Conservation (phyloP, 2,113 vertebrate species). For the Clinocottus analis region DNA sequence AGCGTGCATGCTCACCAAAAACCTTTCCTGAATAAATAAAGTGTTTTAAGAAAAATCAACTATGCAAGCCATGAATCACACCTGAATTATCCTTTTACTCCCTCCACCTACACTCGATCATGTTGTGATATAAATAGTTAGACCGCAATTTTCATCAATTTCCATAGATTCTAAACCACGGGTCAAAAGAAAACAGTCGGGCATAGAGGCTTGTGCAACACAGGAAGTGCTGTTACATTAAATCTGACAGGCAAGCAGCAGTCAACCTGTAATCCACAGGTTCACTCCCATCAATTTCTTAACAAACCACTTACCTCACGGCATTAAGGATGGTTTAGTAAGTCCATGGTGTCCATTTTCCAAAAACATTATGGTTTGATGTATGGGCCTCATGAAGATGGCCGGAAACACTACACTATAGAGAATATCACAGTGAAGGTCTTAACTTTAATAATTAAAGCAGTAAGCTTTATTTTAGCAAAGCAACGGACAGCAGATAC, state of each 20-base stretch:
- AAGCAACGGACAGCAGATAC: background rate
- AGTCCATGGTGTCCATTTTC: constrained; percentile 6
- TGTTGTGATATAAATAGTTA: constrained; percentile 53
- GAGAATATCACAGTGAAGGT: background rate
- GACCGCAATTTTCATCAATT: constrained; percentile 54
- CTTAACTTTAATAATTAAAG: background rate
- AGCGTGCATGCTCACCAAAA: constrained; percentile 27
- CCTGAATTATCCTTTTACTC: constrained; percentile 18
- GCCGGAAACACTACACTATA: constrained; percentile 25
- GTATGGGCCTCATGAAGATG: constrained; percentile 48
- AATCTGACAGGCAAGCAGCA: constrained; percentile 36
- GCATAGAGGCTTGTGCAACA: constrained; percentile 16
- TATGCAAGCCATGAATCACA: constrained; percentile 52
- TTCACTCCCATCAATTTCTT: constrained; percentile 32
- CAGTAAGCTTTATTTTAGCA: background rate
- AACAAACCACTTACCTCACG: background rate
- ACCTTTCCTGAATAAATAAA: constrained; percentile 43
- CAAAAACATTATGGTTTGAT: constrained; percentile 27
- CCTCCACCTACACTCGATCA: constrained; percentile 34
- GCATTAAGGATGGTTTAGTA: constrained; percentile 13
- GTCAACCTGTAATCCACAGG: constrained; percentile 26
- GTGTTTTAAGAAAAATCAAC: constrained; percentile 51
- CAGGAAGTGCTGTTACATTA: constrained; percentile 48
- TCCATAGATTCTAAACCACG: constrained; percentile 26
- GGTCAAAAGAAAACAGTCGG: constrained; percentile 30